phyloP scores from a whole-genome alignment of 2,113 vertebrate species.

The Psophia crepitans region DNA sequence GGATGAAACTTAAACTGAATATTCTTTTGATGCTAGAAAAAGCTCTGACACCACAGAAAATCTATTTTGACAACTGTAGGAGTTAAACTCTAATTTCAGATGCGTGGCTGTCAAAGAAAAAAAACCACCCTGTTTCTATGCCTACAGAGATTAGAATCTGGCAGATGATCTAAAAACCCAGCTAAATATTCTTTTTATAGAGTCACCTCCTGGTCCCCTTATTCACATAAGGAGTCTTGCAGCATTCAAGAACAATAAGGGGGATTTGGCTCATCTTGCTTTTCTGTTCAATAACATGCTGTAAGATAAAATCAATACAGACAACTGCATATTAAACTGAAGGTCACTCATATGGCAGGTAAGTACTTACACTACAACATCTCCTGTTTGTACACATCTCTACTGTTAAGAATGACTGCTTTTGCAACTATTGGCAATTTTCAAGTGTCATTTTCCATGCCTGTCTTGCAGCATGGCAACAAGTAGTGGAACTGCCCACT shows the following conservation, averaged over 20 bases:
- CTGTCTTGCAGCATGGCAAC: background rate
- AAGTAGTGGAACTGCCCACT: background rate
- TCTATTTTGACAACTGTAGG: slow-evolving; percentile 67
- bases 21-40: slow-evolving; percentile 47
- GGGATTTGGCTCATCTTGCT: slow-evolving; percentile 13
- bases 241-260: slow-evolving; percentile 31
- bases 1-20: slow-evolving; percentile 15
- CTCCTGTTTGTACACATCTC: background rate
- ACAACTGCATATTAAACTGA: slow-evolving; percentile 24
- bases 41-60: slow-evolving; percentile 60
- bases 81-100: slow-evolving; percentile 66
- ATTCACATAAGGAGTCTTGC: slow-evolving; percentile 8
- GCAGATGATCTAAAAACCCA: slow-evolving; percentile 58
- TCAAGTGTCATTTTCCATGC: background rate
- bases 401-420: background rate
- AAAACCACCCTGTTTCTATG: slow-evolving; percentile 36
- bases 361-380: background rate
- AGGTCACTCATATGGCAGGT: slow-evolving; percentile 17
- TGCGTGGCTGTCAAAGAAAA: slow-evolving; percentile 42
- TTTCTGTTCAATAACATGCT: slow-evolving; percentile 21
- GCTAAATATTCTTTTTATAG: slow-evolving; percentile 59
- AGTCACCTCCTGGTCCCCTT: slow-evolving; percentile 41
- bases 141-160: slow-evolving; percentile 60
- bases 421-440: background rate
- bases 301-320: slow-evolving; percentile 40